Conservation (phyloP, 2,888 invertebrate species). For the Linnaemya vulpina region DNA sequence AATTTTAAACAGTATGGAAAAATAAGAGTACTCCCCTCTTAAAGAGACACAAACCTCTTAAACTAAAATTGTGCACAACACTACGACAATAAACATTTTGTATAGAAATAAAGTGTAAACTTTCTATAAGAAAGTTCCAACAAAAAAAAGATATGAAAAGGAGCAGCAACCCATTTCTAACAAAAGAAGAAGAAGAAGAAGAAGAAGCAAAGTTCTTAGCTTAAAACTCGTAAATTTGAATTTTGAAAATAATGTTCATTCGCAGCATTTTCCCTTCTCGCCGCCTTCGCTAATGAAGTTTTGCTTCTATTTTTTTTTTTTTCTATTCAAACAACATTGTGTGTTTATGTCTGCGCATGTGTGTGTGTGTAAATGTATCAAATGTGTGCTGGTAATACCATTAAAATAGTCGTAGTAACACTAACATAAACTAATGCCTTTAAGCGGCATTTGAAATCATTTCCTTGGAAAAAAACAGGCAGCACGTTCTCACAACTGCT, state of each 20-base stretch:
- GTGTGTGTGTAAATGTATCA: background rate
- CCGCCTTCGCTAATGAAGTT: slow-evolving; percentile 61
- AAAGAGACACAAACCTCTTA: background rate
- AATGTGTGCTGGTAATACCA: slow-evolving; percentile 47
- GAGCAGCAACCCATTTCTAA: slow-evolving; percentile 36
- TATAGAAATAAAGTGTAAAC: slow-evolving; percentile 58
- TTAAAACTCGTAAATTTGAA: slow-evolving; percentile 70
- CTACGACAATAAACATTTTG: slow-evolving; percentile 66
- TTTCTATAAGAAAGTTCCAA: slow-evolving; percentile 59
- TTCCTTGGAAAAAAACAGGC: background rate
- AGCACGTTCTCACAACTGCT: slow-evolving; percentile 25
- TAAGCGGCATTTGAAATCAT: slow-evolving; percentile 47
- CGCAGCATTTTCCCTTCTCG: slow-evolving; percentile 20
- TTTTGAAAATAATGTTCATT: slow-evolving; percentile 65
- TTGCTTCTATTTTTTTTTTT: slow-evolving; percentile 15
- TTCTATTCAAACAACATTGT: background rate
- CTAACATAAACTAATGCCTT: slow-evolving; percentile 69
- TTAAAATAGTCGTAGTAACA: slow-evolving; percentile 66
- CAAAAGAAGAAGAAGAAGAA: slow-evolving; percentile 12
- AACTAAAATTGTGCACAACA: slow-evolving; percentile 44
- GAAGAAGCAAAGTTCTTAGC: slow-evolving; percentile 48
- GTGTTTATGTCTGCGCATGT: background rate
- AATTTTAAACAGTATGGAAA: slow-evolving; percentile 61
- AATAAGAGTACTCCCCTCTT: slow-evolving; percentile 33
- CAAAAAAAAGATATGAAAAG: slow-evolving; percentile 6